Percentiles rank a stretch among this genome's conserved stretches.
Conservation (phyloP, 2,888 invertebrate species). For the Drosophila paramelanica region DNA sequence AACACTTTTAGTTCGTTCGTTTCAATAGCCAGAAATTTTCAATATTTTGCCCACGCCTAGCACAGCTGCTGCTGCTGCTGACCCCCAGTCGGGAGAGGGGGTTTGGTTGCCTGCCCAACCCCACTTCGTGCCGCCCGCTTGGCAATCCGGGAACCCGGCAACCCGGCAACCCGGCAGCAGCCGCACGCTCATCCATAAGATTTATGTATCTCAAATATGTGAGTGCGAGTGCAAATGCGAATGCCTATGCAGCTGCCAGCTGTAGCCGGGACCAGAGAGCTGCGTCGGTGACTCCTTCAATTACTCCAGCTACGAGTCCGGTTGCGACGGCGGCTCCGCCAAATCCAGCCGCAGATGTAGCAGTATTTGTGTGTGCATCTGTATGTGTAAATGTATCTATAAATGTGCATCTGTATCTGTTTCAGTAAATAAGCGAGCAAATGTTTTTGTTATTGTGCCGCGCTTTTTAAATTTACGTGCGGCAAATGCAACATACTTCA, state of each 20-base stretch:
- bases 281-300: slow-evolving; percentile 45
- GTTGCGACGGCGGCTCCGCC: slow-evolving; percentile 18
- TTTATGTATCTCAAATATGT: slow-evolving; percentile 80
- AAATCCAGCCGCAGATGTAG: slow-evolving; percentile 48
- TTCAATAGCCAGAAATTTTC: slow-evolving; percentile 16
- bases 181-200: slow-evolving; percentile 74
- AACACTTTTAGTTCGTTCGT: background rate
- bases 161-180: slow-evolving; percentile 21
- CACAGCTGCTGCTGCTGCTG: slow-evolving; percentile 23
- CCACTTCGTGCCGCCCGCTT: slow-evolving; percentile 27
- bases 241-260: slow-evolving; percentile 73
- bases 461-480: slow-evolving; percentile 81
- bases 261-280: slow-evolving; percentile 31
- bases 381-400: slow-evolving; percentile 12
- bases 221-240: slow-evolving; percentile 65
- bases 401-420: slow-evolving; percentile 21
- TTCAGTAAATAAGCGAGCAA: slow-evolving; percentile 61
- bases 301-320: slow-evolving; percentile 42
- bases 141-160: slow-evolving; percentile 24
- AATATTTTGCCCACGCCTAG: slow-evolving; percentile 36
- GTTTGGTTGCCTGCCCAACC: slow-evolving; percentile 15
- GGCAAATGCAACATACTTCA: slow-evolving; percentile 82
- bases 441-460: slow-evolving; percentile 78
- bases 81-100: slow-evolving; percentile 33
- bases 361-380: slow-evolving; percentile 32